Base-by-base conservation (phyloP, 2,113 vertebrate species). In the Lota lota region DNA sequence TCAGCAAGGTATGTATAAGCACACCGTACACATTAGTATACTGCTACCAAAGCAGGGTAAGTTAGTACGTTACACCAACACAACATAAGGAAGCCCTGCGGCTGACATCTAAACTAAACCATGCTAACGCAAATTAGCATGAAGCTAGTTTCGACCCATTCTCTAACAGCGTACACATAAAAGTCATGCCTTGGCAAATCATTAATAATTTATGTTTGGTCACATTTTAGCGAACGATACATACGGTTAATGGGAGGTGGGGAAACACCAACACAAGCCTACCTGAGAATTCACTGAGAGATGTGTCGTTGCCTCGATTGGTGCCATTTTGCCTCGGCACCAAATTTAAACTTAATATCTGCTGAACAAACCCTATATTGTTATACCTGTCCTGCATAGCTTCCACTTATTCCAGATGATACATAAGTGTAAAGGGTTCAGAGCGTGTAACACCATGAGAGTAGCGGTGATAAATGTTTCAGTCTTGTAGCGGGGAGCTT, bases 271-370 rank as follows among this genome's bases (percentile, higher is more conserved):
- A 47, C 10, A 14, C 40, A 5, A 79, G 81, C 81, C 22, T 28
- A 91, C 92, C 92, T 83, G 91, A 90, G 79, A 93, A 93, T 77
- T 92, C 89, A 71, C 71, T 81, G 47, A 93, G 88, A 28, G 87
- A 84, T 0, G 89, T 92, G 76, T 89, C 84, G 86, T 92, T 92
- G 4, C 83, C 85, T 68, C 83, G 79, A 24, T 69, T 19, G 5
- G 87, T 87, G 47, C 71, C 80, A 75, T 92, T 90, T 74, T 82
- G 90, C 19, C 87, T 91, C 63, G 92, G 91, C 28, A 93, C 91
- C 74, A 93, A 75, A 79, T 91, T 91, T 76, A 92, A 79, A 54
- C 88, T 86, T n/a, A 92, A 84, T 68, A 93, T 89, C 64, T 92
- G 90, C 74, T 92, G 86, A 12, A 89, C 80, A n/a, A 93, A 89